Evolutionary conservation across 2,888 invertebrate species (phyloP).

Genomic region (Rhopalosiphum nymphaeae): DNA sequence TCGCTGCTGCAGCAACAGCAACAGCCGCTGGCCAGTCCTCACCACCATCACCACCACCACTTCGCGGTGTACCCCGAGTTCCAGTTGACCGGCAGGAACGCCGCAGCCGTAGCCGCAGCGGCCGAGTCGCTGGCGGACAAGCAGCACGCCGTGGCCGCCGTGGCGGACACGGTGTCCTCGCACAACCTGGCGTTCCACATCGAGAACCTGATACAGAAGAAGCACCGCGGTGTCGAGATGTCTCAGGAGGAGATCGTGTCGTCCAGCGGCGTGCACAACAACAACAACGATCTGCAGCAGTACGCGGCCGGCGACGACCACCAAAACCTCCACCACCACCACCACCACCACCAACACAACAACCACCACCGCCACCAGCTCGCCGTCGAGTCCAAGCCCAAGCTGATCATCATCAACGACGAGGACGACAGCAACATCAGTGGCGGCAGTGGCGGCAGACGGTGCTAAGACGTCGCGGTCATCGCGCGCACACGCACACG

Average conservation of each 20-base stretch:
- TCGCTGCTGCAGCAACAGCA: conserved; percentile 43
- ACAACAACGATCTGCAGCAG: conserved; percentile 28
- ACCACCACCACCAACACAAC: not conserved
- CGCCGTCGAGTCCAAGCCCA: conserved; percentile 26
- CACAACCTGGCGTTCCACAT: conserved; percentile 60
- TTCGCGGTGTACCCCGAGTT: conserved; percentile 55
- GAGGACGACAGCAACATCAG: conserved; percentile 44
- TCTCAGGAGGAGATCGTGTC: conserved; percentile 60
- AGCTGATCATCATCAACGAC: conserved; percentile 58
- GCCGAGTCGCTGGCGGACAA: conserved; percentile 45
- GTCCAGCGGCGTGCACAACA: conserved; percentile 56
- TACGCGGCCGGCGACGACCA: not conserved
- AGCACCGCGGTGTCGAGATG: conserved; percentile 41
- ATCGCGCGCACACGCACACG: not conserved
- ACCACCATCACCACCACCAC: conserved; percentile 42
- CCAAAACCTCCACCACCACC: not conserved
- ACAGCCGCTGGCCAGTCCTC: conserved; percentile 20
- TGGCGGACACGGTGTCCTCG: conserved; percentile 52
- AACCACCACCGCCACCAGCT: not conserved
- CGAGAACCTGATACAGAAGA: conserved; percentile 61
- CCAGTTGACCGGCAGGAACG: conserved; percentile 37
- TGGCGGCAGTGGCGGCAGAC: conserved; percentile 9
- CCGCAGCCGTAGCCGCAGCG: not conserved
- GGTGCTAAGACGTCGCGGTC: not conserved
- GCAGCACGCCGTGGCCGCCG: not conserved